Conservation (phyloP, 2,797 vertebrate genomes). For the Aeoliscus strigatus region DNA sequence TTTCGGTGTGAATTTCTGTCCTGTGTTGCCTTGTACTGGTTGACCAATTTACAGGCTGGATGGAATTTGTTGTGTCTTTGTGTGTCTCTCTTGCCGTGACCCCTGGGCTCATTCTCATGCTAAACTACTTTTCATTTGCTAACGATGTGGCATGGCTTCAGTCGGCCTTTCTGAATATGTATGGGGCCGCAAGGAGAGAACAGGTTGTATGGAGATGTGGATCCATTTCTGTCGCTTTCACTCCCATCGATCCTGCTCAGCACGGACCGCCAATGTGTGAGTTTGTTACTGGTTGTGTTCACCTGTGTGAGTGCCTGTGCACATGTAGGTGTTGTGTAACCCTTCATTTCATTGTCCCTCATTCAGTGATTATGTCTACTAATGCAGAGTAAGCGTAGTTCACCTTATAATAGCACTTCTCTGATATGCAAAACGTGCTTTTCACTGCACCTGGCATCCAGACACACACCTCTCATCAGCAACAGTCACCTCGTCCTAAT, state of each 20-base stretch:
- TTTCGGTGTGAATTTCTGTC: constrained; percentile 9
- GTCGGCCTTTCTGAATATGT: constrained; percentile 66
- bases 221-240: constrained; percentile 38
- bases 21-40: constrained; percentile 23
- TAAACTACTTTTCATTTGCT: constrained; percentile 77
- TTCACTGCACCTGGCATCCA: constrained; percentile 69
- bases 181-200: constrained; percentile 46
- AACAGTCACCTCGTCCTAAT: constrained; percentile 56
- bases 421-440: constrained; percentile 76
- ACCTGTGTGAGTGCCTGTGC: constrained; percentile 1
- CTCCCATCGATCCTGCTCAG: constrained; percentile 40
- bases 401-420: constrained; percentile 66
- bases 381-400: constrained; percentile 60
- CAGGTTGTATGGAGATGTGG: constrained; percentile 66
- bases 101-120: constrained; percentile 69
- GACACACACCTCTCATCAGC: constrained; percentile 58
- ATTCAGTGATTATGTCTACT: constrained; percentile 67
- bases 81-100: constrained; percentile 45
- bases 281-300: constrained; percentile 17
- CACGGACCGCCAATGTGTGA: constrained; percentile 22
- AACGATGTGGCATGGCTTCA: constrained; percentile 73
- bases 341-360: constrained; percentile 58
- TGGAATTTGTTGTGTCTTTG: constrained; percentile 52
- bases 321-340: constrained; percentile 27
- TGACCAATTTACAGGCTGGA: constrained; percentile 42